Evolutionary conservation across 2,797 vertebrate genomes (phyloP), one percentile per base, ranked within the genome.

Genomic region (Echeneis naucrates): DNA sequence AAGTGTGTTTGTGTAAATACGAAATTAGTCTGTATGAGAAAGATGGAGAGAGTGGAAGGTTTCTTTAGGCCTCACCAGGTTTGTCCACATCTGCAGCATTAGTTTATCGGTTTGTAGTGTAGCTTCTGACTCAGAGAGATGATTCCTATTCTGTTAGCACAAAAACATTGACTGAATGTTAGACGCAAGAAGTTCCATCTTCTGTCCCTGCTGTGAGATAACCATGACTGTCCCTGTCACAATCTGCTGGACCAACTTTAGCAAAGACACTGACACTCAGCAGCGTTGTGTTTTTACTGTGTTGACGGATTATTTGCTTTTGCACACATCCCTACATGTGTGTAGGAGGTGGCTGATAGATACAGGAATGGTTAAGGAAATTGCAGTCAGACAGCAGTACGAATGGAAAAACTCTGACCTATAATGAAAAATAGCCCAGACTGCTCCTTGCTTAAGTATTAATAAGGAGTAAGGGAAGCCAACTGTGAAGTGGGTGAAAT

Each of bases 1-100:
- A 17, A 62, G 51, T 54, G 2, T 63, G 35, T 42, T 21, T 37
- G 1, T 37, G 4, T 27, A 14, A 47, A 23, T 12, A 47, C 10
- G 47, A 30, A 58, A 21, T 63, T n/a, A n/a, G 48, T 65, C 0
- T 33, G 44, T 47, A 10, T 56, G 30, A 47, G 19, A 50, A 11
- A 42, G 24, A 37, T 19, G 12, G 12, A 9, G 0, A 12, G 17
- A 42, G 48, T 1, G 14, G 2, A 19, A 11, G 42, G 4, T 48
- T n/a, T 52, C 27, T 23, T 63, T 3, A 44, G 42, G 32, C 21
- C 88, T 90, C 75, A 94, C 93, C 91, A 94, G 67, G 82, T 91
- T 91, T 4, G 57, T 77, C 92, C 93, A 94, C 83, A 92, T 77
- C 81, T 92, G 89, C 48, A 92, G 45, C 77, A 87, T 54, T 77